Evolutionary conservation across 2,888 invertebrate genomes (phyloP).

Genomic region (Norana najaformis): DNA sequence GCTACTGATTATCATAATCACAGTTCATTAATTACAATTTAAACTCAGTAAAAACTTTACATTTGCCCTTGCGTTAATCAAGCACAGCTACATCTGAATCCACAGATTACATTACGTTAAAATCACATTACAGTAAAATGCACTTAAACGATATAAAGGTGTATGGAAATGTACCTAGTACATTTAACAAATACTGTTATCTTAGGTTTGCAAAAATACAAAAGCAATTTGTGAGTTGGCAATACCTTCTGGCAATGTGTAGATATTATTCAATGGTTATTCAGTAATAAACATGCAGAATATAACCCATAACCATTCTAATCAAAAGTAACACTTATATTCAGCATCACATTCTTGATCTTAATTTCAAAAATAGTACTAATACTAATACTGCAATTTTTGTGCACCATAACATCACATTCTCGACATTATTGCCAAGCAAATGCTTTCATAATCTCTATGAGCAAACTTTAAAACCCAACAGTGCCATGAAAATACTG

Average conservation of each 20-base stretch:
- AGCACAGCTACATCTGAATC: not conserved
- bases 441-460: not conserved
- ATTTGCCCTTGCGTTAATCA: not conserved
- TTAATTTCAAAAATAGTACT: not conserved
- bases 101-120: not conserved
- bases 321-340: not conserved
- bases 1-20: not conserved
- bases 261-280: not conserved
- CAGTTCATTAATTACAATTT: not conserved
- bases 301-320: not conserved
- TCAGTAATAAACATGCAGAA: not conserved
- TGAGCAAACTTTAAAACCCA: not conserved
- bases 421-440: not conserved
- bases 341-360: not conserved
- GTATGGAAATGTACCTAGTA: slow-evolving; percentile 5
- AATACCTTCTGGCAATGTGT: not conserved
- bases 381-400: not conserved
- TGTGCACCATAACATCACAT: not conserved
- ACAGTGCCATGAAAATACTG: not conserved
- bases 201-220: not conserved
- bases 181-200: slow-evolving; percentile 2
- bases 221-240: not conserved
- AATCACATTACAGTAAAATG: not conserved
- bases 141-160: too few relatives aligned
- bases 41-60: not conserved